Evolutionary conservation across 1,140 invertebrate species (phyloP), one percentile per base, ranked within the genome.

Genomic region (Drosophila auraria): DNA sequence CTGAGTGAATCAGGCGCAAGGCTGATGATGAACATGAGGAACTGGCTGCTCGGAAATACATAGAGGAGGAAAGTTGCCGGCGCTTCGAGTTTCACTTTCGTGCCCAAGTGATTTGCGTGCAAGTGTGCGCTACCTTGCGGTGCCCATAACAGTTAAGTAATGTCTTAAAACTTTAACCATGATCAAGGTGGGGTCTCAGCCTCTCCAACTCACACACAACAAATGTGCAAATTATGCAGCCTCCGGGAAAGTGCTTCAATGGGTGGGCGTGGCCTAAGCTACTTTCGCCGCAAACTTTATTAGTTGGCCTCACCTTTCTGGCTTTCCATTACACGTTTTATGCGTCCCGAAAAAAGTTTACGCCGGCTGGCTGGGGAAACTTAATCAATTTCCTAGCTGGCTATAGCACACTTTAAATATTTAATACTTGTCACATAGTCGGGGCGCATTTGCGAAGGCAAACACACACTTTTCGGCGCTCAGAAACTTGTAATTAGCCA

Each of bases 91-190:
- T 87, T 89, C 84, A 89, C 84, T 87, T 87, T 87, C 84, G 78
- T 65, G 84, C 83, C 83, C 83, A 87, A 87, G 83, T 87, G 83
- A 87, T 80, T 87, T 89, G 79, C 58, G 58, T 58, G 66, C 30
- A 63, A 66, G 70, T 62, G 79, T 82, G 72, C 50, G 69, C 27
- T 75, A 66, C 73, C 82, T 84, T 84, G 80, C 72, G 83, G 84
- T 84, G 84, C 81, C 83, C 86, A 87, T 87, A 87, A 87, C 83
- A 89, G 81, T 89, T 89, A 87, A 87, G 84, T 87, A 87, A 87
- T 87, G 84, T 83, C 87, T 87, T 89, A 78, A 87, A 87, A 87
- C 78, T 87, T 87, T 78, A 65, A 45, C 80, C 50, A 59, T 68
- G 63, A 77, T 69, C 80, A 75, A 69, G 80, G 76, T 45, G 56